These are phyloP conservation scores for Tetragnatha montana DNA, from an alignment of 2,888 invertebrate genomes.

Conservation along the genomic window DNA sequence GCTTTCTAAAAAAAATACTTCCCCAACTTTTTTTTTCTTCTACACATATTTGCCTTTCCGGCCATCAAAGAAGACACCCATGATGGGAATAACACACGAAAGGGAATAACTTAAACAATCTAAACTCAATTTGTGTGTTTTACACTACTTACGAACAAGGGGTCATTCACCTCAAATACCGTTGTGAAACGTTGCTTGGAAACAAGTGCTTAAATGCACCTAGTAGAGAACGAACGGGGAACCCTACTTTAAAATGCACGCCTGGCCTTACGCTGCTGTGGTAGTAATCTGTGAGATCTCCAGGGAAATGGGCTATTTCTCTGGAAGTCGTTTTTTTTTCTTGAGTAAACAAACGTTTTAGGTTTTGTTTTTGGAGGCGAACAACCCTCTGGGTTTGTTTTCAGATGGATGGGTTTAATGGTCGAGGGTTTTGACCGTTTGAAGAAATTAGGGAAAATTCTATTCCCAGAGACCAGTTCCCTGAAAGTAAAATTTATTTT, in stretches of 20 bases:
- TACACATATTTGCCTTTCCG: too few species aligned
- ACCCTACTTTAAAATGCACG: slow-evolving; percentile 15
- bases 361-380: background rate
- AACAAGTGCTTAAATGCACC: slow-evolving; percentile 33
- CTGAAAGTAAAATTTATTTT: too few species aligned
- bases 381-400: background rate
- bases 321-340: background rate
- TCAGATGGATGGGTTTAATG: background rate
- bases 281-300: slow-evolving; percentile 13
- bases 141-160: background rate
- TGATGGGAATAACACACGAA: background rate
- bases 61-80: too few species aligned
- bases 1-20: too few species aligned
- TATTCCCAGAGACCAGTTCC: background rate
- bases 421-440: background rate
- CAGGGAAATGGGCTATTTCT: background rate
- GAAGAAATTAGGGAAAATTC: background rate
- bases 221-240: too few species aligned
- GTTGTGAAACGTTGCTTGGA: slow-evolving; percentile 29
- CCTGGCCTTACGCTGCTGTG: background rate
- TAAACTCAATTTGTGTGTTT: background rate
- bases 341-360: background rate
- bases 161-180: slow-evolving; percentile 13
- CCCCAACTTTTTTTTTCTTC: too few species aligned
- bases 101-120: background rate